Base-by-base conservation (phyloP, 1,140 invertebrate genomes). In the Cataglyphis hispanica region DNA sequence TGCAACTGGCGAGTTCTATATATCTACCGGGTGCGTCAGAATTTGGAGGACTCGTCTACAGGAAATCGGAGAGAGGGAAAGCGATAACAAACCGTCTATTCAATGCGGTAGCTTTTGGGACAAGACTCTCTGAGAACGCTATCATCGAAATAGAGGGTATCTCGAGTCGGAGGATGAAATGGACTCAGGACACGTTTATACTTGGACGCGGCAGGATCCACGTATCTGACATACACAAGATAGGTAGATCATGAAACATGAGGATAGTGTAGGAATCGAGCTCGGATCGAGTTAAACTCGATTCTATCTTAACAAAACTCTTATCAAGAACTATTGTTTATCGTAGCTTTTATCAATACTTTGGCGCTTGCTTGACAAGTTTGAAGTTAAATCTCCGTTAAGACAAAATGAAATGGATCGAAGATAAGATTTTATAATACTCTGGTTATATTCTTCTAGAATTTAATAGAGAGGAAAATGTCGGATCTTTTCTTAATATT, bases 61-160 rank as follows among this genome's bases (percentile, higher is more conserved):
- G 84, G 74, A 88, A 88, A 67, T 80, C 61, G n/a, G 43, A 40
- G 22, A 25, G 40, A 56, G 63, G 61, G 31, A 69, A 85, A 72
- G 64, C 76, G 88, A 89, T 89, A 89, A 89, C 88, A 89, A 89
- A 89, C 84, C 88, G 75, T 88, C 64, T 70, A 88, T 89, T 89
- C 69, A 88, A 86, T 86, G 53, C 10, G 53, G 8, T 19, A 60
- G 72, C 66, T 76, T 77, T 77, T 66, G 76, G 70, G 61, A 88
- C 31, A 85, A 83, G 84, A 53, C 60, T 88, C 84, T 61, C 84
- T 61, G 34, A 40, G 88, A 77, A 88, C 84, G 85, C 87, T 77
- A 89, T 89, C 66, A 60, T 85, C 88, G 87, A 86, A 88, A 88
- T 86, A 58, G 87, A 80, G 69, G 87, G 69, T 88, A 89, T 89